Percentiles rank a stretch among this genome's conserved stretches.
Evolutionary conservation across 2,888 invertebrate species (phyloP).

Genomic region (Ophraella communa): DNA sequence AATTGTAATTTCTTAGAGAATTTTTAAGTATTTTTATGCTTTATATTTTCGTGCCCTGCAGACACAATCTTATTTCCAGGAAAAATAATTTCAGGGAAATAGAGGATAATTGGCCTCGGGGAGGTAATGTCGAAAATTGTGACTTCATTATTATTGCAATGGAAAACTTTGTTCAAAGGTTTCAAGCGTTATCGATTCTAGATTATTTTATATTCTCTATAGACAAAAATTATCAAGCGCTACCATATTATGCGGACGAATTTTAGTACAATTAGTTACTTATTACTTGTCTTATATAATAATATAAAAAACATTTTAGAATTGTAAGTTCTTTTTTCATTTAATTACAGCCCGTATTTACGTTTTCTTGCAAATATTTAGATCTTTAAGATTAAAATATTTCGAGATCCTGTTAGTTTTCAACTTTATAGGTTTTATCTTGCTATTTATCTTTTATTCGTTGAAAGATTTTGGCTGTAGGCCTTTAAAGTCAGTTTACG

Average conservation of each 20-base stretch:
- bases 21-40: neutral
- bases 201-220: neutral
- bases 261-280: too few species aligned
- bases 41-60: slow-evolving; percentile 2
- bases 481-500: neutral
- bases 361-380: too few species aligned
- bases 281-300: too few species aligned
- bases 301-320: too few species aligned
- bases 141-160: neutral
- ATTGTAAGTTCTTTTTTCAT: too few species aligned
- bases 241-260: too few species aligned
- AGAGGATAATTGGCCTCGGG: slow-evolving; percentile 5
- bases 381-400: too few species aligned
- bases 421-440: slow-evolving; percentile 1
- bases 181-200: neutral
- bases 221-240: too few species aligned
- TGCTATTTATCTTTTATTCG: slow-evolving; percentile 3
- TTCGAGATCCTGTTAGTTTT: neutral
- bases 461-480: neutral
- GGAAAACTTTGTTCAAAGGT: neutral
- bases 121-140: neutral
- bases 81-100: slow-evolving; percentile 2
- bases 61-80: slow-evolving; percentile 4
- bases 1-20: neutral
- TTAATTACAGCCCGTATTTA: too few species aligned